Percentiles rank a stretch among this genome's conserved stretches.
These are phyloP conservation scores for Siniperca chuatsi DNA, from an alignment of 2,113 vertebrate genomes.

Conservation along the genomic window DNA sequence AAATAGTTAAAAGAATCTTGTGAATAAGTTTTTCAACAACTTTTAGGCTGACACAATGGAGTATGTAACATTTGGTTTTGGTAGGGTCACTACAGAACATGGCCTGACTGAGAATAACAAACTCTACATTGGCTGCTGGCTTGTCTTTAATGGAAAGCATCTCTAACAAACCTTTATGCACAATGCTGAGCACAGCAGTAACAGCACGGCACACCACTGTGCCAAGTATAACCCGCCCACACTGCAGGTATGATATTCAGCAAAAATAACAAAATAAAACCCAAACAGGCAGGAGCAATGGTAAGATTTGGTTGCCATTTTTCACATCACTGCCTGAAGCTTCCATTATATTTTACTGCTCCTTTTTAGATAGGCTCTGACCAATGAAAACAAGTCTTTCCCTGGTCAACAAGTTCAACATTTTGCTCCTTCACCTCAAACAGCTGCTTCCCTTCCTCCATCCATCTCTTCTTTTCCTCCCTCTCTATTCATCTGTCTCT, in stretches of 20 bases:
- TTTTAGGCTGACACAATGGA: not conserved
- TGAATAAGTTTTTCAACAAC: not conserved
- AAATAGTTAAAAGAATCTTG: not conserved
- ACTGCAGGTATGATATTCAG: slow-evolving; percentile 38
- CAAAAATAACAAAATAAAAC: slow-evolving; percentile 34
- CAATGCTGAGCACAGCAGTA: slow-evolving; percentile 49
- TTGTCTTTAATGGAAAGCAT: slow-evolving; percentile 50
- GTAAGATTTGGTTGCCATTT: not conserved
- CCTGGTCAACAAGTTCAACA: slow-evolving; percentile 52
- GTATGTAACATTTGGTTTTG: not conserved
- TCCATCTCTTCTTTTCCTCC: not conserved
- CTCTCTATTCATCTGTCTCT: not conserved
- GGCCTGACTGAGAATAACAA: slow-evolving; percentile 19
- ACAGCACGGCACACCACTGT: slow-evolving; percentile 36
- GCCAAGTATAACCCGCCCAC: slow-evolving; percentile 37
- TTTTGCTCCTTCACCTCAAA: slow-evolving; percentile 28
- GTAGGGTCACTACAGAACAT: slow-evolving; percentile 19
- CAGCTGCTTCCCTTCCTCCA: slow-evolving; percentile 39
- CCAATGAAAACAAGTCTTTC: slow-evolving; percentile 35
- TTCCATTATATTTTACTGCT: slow-evolving; percentile 24
- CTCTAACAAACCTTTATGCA: slow-evolving; percentile 14
- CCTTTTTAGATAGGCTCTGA: slow-evolving; percentile 18
- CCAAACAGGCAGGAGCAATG: slow-evolving; percentile 15
- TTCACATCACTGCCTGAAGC: not conserved
- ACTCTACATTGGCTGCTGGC: slow-evolving; percentile 23